Evolutionary conservation across 2,797 vertebrate genomes (phyloP).

Genomic region (Sorex maritimensis): DNA sequence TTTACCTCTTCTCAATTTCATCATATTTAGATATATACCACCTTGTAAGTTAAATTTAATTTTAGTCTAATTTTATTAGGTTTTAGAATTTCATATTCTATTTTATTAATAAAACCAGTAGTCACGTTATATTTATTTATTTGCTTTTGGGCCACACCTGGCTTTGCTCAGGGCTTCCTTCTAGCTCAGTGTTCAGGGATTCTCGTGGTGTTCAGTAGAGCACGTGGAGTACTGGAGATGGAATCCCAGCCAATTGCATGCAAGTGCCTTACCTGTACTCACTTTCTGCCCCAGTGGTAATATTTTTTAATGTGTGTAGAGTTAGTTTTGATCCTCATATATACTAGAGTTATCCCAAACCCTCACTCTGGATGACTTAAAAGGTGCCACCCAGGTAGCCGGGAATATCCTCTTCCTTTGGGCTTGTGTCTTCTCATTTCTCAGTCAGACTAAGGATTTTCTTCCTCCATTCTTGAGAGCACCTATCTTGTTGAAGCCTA

Average conservation of each 20-base stretch:
- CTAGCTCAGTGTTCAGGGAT: no score
- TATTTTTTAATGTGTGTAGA: not conserved
- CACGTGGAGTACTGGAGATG: no score
- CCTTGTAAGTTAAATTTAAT: not conserved
- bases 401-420: not conserved
- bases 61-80: no score
- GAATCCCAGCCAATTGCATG: no score
- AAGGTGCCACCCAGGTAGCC: not conserved
- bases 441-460: not conserved
- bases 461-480: not conserved
- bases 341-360: not conserved
- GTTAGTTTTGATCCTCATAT: constrained; percentile 20
- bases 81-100: constrained; percentile 6
- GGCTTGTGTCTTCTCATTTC: not conserved
- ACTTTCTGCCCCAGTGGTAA: not conserved
- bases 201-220: no score
- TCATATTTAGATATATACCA: not conserved
- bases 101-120: constrained; percentile 12
- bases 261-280: no score
- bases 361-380: not conserved
- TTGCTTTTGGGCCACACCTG: not conserved
- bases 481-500: not conserved
- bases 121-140: no score
- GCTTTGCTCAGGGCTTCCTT: no score
- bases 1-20: not conserved